phyloP scores from a whole-genome alignment of 2,113 vertebrate genomes.

The Taurulus bubalis region DNA sequence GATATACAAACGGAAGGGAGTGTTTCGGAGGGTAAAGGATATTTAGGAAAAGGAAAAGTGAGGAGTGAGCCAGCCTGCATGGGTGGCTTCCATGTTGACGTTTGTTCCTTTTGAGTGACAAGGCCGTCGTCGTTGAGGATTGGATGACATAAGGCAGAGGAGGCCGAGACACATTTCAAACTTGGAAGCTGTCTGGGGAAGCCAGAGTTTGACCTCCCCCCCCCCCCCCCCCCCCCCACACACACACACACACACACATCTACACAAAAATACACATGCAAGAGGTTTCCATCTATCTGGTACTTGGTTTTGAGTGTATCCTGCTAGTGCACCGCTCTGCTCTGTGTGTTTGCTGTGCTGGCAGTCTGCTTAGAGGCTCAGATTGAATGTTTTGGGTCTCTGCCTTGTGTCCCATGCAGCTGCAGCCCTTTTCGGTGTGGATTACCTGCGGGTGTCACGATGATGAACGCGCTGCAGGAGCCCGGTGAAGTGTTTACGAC shows the following conservation, averaged over 20 bases:
- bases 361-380: conserved; percentile 62
- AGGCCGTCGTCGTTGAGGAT: conserved; percentile 58
- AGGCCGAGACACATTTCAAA: conserved; percentile 57
- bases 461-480: conserved; percentile 79
- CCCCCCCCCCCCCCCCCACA: background rate
- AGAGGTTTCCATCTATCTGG: background rate
- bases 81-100: conserved; percentile 74
- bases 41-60: conserved; percentile 62
- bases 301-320: background rate
- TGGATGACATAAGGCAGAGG: conserved; percentile 65
- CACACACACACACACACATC: background rate
- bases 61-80: conserved; percentile 68
- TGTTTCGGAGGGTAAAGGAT: conserved; percentile 35
- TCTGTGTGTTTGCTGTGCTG: conserved; percentile 21
- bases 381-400: conserved; percentile 60
- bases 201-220: conserved; percentile 21
- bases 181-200: conserved; percentile 39
- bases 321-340: background rate
- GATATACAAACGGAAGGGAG: conserved; percentile 67
- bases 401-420: conserved; percentile 67
- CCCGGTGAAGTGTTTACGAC: conserved; percentile 83
- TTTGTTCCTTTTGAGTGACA: conserved; percentile 76
- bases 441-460: conserved; percentile 82
- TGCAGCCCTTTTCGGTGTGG: conserved; percentile 66
- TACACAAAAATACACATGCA: conserved; percentile 5